These are phyloP conservation scores for Catagonus wagneri DNA, from an alignment of 2,113 vertebrate genomes.

Conservation along the genomic window DNA sequence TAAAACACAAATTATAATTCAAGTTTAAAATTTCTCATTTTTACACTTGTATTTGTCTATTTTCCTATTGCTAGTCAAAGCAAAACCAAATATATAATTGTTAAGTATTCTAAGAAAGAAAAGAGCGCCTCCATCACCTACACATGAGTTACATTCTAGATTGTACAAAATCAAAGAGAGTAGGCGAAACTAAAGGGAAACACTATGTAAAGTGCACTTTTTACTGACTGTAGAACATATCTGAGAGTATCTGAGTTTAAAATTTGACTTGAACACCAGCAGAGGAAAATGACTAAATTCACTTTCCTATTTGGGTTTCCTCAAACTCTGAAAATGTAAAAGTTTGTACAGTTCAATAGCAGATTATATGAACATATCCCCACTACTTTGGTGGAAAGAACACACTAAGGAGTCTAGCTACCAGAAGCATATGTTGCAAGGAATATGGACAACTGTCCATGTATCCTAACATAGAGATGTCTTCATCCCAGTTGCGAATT, in stretches of 20 bases:
- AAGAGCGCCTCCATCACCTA: slow-evolving; percentile 79
- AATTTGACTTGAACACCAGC: slow-evolving; percentile 76
- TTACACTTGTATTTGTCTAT: slow-evolving; percentile 82
- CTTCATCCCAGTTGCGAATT: slow-evolving; percentile 68
- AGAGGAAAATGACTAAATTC: slow-evolving; percentile 78
- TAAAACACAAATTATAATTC: slow-evolving; percentile 83
- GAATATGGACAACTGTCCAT: slow-evolving; percentile 69
- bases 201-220: slow-evolving; percentile 80
- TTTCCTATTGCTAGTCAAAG: slow-evolving; percentile 82
- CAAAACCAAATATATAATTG: slow-evolving; percentile 80
- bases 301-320: slow-evolving; percentile 78
- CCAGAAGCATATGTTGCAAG: slow-evolving; percentile 71
- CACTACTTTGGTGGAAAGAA: slow-evolving; percentile 76
- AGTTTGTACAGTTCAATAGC: slow-evolving; percentile 74
- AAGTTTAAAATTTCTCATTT: slow-evolving; percentile 83
- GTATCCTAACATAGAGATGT: slow-evolving; percentile 64
- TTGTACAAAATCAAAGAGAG: slow-evolving; percentile 77
- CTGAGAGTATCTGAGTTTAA: slow-evolving; percentile 74
- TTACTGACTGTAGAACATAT: slow-evolving; percentile 78
- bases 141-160: slow-evolving; percentile 80
- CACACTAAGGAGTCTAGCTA: slow-evolving; percentile 76
- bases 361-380: slow-evolving; percentile 77
- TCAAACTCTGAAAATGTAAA: slow-evolving; percentile 78
- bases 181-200: slow-evolving; percentile 79
- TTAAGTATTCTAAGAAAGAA: slow-evolving; percentile 81